Percentiles rank a stretch among this genome's conserved stretches.
phyloP scores from a whole-genome alignment of 1,140 invertebrate genomes.

The Bicyclus anynana region DNA sequence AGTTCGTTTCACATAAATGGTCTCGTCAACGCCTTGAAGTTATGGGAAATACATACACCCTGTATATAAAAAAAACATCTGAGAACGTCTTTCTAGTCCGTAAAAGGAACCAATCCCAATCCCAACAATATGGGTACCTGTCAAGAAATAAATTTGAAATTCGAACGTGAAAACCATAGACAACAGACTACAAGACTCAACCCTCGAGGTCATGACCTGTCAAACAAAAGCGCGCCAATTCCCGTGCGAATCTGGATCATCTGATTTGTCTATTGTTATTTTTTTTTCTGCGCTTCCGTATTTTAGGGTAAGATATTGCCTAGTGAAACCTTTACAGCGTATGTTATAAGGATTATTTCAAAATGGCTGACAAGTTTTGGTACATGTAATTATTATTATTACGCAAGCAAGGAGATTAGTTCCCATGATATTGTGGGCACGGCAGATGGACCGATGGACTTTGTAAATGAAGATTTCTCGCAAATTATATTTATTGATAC shows the following conservation, averaged over 20 bases:
- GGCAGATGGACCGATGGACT: slow-evolving; percentile 13
- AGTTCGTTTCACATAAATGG: no score
- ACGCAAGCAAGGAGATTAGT: neutral
- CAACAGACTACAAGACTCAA: slow-evolving; percentile 20
- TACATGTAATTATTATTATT: neutral
- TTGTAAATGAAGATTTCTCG: neutral
- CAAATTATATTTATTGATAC: slow-evolving; percentile 2
- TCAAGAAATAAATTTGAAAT: slow-evolving; percentile 13
- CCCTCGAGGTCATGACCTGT: slow-evolving; percentile 45
- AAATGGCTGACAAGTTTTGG: neutral
- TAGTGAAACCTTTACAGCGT: neutral
- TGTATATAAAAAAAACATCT: neutral
- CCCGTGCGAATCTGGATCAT: slow-evolving; percentile 63
- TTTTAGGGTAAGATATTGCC: slow-evolving; percentile 5
- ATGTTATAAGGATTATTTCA: neutral
- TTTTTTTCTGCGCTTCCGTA: slow-evolving; percentile 33
- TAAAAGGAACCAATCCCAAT: neutral
- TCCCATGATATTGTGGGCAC: slow-evolving; percentile 15
- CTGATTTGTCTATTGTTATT: slow-evolving; percentile 55
- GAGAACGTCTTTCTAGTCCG: neutral
- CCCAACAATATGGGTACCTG: slow-evolving; percentile 1
- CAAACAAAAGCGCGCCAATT: slow-evolving; percentile 40
- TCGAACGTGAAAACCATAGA: slow-evolving; percentile 7
- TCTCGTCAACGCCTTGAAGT: no score
- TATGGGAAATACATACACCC: neutral